phyloP scores from a whole-genome alignment of 2,888 invertebrate species.

The Calameuta pallipes region DNA sequence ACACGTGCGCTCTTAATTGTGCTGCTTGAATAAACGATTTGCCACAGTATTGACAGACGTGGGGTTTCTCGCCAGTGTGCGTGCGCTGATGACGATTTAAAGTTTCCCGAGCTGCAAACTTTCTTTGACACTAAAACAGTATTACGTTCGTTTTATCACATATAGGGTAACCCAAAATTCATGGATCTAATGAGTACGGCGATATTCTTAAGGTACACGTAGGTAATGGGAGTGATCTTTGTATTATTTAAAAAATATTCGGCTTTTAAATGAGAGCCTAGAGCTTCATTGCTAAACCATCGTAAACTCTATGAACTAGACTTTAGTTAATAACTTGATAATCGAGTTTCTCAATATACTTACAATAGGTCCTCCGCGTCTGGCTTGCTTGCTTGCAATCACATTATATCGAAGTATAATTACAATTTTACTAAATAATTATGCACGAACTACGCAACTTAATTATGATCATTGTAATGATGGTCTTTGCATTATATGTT shows the following conservation, averaged over 20 bases:
- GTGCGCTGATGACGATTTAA: conserved; percentile 80
- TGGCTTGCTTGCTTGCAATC: conserved; percentile 55
- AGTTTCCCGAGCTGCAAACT: conserved; percentile 86
- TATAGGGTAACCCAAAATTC: background rate
- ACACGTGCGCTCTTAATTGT: conserved; percentile 82
- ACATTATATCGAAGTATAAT: conserved; percentile 28
- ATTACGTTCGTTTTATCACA: background rate
- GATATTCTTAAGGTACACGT: background rate
- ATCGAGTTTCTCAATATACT: conserved; percentile 26
- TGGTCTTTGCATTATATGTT: background rate
- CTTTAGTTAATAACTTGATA: background rate
- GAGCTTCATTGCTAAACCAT: background rate
- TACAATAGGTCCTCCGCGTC: conserved; percentile 43
- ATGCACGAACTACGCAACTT: background rate
- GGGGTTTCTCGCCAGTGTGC: conserved; percentile 71
- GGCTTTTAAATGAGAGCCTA: background rate
- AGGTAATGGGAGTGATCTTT: background rate
- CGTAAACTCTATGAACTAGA: background rate
- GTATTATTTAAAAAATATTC: background rate
- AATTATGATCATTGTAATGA: background rate
- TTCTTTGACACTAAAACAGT: conserved; percentile 75
- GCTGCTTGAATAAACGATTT: conserved; percentile 87
- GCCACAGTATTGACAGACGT: conserved; percentile 75
- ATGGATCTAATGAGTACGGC: background rate
- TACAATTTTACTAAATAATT: conserved; percentile 4